Evolutionary conservation across 2,888 invertebrate genomes (phyloP).

Genomic region (Brachypterus glaber): DNA sequence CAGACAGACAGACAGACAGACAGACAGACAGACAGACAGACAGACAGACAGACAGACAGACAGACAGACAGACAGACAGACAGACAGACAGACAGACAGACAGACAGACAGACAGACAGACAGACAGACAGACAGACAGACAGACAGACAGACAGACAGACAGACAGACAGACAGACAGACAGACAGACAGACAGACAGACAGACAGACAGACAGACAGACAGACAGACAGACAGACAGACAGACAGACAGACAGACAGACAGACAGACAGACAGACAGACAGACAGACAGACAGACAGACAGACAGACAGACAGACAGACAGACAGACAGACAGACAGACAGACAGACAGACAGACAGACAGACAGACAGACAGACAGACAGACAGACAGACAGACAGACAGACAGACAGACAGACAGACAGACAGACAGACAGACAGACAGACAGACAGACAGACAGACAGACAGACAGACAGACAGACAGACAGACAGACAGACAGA

Average conservation of each 20-base stretch:
- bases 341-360: constrained; percentile 10
- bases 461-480: constrained; percentile 9
- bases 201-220: constrained; percentile 7
- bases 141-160: constrained; percentile 14
- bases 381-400: constrained; percentile 14
- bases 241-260: constrained; percentile 2
- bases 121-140: constrained; percentile 15
- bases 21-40: constrained; percentile 15
- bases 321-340: neutral
- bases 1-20: constrained; percentile 13
- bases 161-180: constrained; percentile 14
- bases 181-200: constrained; percentile 15
- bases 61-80: constrained; percentile 14
- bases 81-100: constrained; percentile 15
- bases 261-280: constrained; percentile 2
- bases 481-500: constrained; percentile 9
- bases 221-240: constrained; percentile 9
- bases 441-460: constrained; percentile 9
- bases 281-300: constrained; percentile 2
- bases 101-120: constrained; percentile 11
- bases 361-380: constrained; percentile 14
- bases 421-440: constrained; percentile 13
- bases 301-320: neutral
- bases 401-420: constrained; percentile 14
- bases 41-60: constrained; percentile 14